A percentile compares a stretch with the other conserved stretches of the same genome.
Evolutionary conservation across 1,140 invertebrate species (phyloP).

Genomic region (Proctacanthus coquilletti): DNA sequence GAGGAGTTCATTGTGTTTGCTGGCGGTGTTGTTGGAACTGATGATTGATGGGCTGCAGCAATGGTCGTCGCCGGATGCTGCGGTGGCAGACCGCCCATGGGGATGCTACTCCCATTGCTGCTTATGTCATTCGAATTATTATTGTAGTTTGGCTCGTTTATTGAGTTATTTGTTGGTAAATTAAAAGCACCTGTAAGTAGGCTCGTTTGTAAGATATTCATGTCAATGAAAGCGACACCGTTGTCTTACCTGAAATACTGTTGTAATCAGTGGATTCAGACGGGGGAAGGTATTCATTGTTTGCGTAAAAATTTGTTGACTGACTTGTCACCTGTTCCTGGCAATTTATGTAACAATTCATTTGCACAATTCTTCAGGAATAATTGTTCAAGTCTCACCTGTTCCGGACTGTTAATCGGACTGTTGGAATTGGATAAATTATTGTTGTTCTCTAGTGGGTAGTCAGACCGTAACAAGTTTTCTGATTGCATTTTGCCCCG

Average conservation of each 20-base stretch:
- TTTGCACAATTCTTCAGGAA: background rate
- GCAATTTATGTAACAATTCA: background rate
- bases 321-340: slow-evolving; percentile 1
- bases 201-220: no score
- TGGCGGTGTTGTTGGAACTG: slow-evolving; percentile 14
- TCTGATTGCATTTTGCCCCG: slow-evolving; percentile 97
- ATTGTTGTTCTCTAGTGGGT: slow-evolving; percentile 14
- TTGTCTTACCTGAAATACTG: slow-evolving; percentile 4
- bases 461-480: slow-evolving; percentile 65
- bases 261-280: slow-evolving; percentile 2
- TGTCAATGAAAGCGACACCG: no score
- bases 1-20: slow-evolving; percentile 25
- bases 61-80: slow-evolving; percentile 11
- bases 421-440: slow-evolving; percentile 9
- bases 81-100: slow-evolving; percentile 9
- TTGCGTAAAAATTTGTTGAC: slow-evolving; percentile 3
- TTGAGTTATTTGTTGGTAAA: background rate
- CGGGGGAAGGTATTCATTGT: slow-evolving; percentile 5
- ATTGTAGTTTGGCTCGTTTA: slow-evolving; percentile 1
- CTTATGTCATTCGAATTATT: background rate
- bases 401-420: slow-evolving; percentile 8
- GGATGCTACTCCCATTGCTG: background rate
- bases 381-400: slow-evolving; percentile 4
- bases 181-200: slow-evolving; percentile 3
- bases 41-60: slow-evolving; percentile 26